Evolutionary conservation across 2,797 vertebrate genomes (phyloP), one percentile per base, ranked within the genome.

Genomic region (Sitta carolinensis): DNA sequence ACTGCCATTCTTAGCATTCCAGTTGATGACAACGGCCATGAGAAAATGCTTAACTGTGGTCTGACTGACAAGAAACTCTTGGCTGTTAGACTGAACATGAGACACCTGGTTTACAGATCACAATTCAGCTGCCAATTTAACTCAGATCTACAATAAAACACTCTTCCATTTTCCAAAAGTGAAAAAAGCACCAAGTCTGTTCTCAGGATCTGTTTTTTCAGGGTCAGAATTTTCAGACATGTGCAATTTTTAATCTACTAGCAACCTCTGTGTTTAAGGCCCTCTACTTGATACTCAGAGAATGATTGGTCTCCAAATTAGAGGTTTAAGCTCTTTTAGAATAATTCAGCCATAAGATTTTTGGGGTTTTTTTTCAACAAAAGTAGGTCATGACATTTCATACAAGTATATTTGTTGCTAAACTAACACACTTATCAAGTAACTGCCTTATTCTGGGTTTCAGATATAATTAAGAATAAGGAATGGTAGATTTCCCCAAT

Each of bases 51-150:
- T 50, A 54, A 34, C 13, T 80, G 14, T 6, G 16, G 25, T 54
- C 11, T 1, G 40, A 68, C 19, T 38, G 58, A 50, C 0, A 0
- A 90, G 32, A 54, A n/a, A 23, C 11, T 40, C 13, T 29, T 50
- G 66, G 27, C 32, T 72, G 6, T 59, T 66, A 43, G 7, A 69
- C 10, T 15, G 17, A 58, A 69, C 3, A 3, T 10, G 45, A 54
- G 52, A 67, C 5, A 16, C 2, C 21, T 3, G 2, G 47, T 76
- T 57, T 32, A 32, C 27, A 74, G 34, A 11, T 80, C 29, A 42
- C 19, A 54, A 2, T 67, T 81, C 36, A 79, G 42, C 30, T 77
- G 42, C 77, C 63, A 67, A 1, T 86, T 76, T 76, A 69, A 40
- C 23, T 80, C 40, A 57, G 13, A 79, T 54, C 34, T 63, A 48